A percentile compares a stretch with the other conserved stretches of the same genome.
These are phyloP conservation scores for Bursaphelenchus okinawaensis DNA, from an alignment of 2,888 invertebrate genomes.

Conservation along the genomic window DNA sequence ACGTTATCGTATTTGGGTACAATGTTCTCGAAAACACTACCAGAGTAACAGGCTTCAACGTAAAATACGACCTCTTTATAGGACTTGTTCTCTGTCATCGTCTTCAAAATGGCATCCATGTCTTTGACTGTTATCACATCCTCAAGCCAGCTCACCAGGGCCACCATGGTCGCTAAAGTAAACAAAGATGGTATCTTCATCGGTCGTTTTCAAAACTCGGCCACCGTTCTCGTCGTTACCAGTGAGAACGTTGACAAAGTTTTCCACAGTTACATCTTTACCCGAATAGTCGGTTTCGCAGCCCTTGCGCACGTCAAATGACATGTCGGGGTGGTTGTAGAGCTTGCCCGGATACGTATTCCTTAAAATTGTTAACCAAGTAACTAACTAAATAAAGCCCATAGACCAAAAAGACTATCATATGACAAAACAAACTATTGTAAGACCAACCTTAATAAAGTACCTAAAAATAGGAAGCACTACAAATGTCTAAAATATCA, in stretches of 20 bases:
- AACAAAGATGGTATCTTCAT: conserved; percentile 64
- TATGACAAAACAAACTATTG: too few species aligned
- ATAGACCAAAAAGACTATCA: too few species aligned
- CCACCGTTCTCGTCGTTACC: not conserved
- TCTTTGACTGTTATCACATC: conserved; percentile 56
- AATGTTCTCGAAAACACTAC: conserved; percentile 65
- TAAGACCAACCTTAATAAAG: too few species aligned
- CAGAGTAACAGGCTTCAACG: conserved; percentile 66
- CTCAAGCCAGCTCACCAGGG: conserved; percentile 64
- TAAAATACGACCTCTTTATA: too few species aligned
- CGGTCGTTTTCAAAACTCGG: conserved; percentile 54
- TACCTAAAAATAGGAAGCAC: too few species aligned
- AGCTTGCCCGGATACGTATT: not conserved
- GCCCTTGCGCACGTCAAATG: not conserved
- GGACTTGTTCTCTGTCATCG: conserved; percentile 63
- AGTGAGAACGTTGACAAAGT: too few species aligned
- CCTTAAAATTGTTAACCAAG: too few species aligned
- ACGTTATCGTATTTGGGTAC: conserved; percentile 62
- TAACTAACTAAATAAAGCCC: too few species aligned
- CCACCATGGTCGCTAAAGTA: conserved; percentile 66
- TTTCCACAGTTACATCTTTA: not conserved
- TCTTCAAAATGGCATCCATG: conserved; percentile 57
- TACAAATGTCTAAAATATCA: too few species aligned
- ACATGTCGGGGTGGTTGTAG: not conserved
- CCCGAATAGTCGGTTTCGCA: not conserved